A percentile compares a stretch with the other conserved stretches of the same genome.
phyloP scores from a whole-genome alignment of 1,140 invertebrate genomes.

The Sesamia nonagrioides region DNA sequence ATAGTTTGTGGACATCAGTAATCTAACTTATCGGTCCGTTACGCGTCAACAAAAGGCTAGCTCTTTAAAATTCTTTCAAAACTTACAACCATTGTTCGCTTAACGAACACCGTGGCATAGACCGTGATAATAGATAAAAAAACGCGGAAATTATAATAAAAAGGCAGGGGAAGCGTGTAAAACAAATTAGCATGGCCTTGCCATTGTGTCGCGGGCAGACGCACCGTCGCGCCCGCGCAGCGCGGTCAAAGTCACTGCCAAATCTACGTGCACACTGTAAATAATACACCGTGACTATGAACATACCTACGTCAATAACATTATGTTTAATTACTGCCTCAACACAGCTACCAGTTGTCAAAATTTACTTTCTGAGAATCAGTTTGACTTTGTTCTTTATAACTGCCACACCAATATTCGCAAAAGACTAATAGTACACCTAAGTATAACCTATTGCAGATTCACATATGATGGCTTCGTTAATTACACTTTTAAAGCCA shows the following conservation, averaged over 20 bases:
- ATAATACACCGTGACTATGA: slow-evolving; percentile 33
- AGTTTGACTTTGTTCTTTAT: neutral
- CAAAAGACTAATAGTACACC: neutral
- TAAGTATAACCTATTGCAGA: no score
- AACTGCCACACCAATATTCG: neutral
- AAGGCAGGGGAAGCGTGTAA: slow-evolving; percentile 55
- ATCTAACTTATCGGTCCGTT: neutral
- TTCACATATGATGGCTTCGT: no score
- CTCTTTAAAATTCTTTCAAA: slow-evolving; percentile 6
- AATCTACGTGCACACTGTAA: slow-evolving; percentile 39
- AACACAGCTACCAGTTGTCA: neutral
- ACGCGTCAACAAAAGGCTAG: neutral
- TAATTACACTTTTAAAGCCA: no score
- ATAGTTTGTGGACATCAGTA: neutral
- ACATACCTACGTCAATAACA: neutral
- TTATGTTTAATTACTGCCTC: slow-evolving; percentile 1
- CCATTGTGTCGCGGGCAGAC: slow-evolving; percentile 59
- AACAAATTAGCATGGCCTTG: slow-evolving; percentile 64
- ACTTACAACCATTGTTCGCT: slow-evolving; percentile 11
- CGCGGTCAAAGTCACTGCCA: slow-evolving; percentile 73
- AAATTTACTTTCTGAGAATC: neutral
- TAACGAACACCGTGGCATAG: neutral
- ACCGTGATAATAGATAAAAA: slow-evolving; percentile 28
- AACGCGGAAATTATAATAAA: slow-evolving; percentile 49
- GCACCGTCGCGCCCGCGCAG: slow-evolving; percentile 50